Evolutionary conservation across 2,113 vertebrate genomes (phyloP).

Genomic region (Serinus canaria): DNA sequence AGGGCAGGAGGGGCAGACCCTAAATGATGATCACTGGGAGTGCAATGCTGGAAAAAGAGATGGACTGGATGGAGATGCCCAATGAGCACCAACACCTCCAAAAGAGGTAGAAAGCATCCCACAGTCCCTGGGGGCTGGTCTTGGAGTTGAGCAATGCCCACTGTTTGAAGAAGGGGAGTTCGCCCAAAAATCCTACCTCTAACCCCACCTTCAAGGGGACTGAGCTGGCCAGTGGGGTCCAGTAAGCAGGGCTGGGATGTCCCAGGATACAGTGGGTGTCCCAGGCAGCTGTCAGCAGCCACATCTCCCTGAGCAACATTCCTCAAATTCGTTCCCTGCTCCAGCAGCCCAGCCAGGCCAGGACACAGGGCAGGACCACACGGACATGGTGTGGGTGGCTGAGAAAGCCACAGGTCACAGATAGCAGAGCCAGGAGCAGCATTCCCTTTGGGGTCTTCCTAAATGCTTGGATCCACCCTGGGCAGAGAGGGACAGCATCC

Average conservation of each 20-base stretch:
- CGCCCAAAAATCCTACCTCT: background rate
- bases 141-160: rapidly evolving
- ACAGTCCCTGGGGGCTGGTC: background rate
- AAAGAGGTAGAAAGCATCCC: background rate
- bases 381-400: rapidly evolving
- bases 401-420: background rate
- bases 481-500: background rate
- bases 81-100: background rate
- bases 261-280: background rate
- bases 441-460: background rate
- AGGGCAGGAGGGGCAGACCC: background rate
- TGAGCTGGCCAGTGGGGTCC: background rate
- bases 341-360: background rate
- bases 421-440: background rate
- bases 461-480: background rate
- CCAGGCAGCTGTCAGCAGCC: background rate
- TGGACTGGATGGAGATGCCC: background rate
- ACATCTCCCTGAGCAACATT: background rate
- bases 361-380: background rate
- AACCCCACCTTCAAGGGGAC: background rate
- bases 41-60: background rate
- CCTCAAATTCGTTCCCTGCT: conserved; percentile 1
- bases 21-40: rapidly evolving
- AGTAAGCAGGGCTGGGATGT: background rate
- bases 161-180: background rate